Evolutionary conservation across 2,797 vertebrate genomes (phyloP).

Genomic region (Vireo griseus): DNA sequence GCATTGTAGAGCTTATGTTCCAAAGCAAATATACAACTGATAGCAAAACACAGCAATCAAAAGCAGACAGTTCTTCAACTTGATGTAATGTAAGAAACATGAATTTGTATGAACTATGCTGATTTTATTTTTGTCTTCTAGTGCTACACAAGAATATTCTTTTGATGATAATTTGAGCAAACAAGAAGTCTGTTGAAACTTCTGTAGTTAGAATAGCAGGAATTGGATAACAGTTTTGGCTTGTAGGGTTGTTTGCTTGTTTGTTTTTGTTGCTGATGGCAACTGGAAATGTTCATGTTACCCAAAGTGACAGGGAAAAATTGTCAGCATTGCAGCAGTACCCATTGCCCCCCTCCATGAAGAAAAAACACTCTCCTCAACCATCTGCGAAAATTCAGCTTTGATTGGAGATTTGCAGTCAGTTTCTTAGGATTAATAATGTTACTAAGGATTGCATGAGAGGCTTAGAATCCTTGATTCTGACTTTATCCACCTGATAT

Average conservation of each 20-base stretch:
- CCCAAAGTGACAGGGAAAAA: neutral
- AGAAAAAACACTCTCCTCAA: neutral
- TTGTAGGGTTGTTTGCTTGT: neutral
- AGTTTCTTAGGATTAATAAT: neutral
- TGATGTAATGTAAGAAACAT: slow-evolving; percentile 39
- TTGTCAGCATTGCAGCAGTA: neutral
- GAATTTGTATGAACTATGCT: neutral
- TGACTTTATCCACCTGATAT: neutral
- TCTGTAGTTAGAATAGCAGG: neutral
- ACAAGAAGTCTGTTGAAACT: slow-evolving; percentile 8
- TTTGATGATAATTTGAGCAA: slow-evolving; percentile 30
- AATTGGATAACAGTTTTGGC: neutral
- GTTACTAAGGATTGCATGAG: neutral
- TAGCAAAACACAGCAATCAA: slow-evolving; percentile 61
- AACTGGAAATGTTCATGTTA: neutral
- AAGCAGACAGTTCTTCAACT: slow-evolving; percentile 40
- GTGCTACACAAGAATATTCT: neutral
- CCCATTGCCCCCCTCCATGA: neutral
- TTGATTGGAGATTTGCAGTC: neutral
- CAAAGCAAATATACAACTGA: slow-evolving; percentile 38
- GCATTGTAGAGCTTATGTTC: slow-evolving; percentile 13
- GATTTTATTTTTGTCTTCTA: slow-evolving; percentile 40
- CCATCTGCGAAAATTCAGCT: neutral
- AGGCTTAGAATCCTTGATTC: neutral
- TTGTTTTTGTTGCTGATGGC: neutral